Conservation (phyloP, 1,140 invertebrate genomes). For the Listronotus oregonensis region DNA sequence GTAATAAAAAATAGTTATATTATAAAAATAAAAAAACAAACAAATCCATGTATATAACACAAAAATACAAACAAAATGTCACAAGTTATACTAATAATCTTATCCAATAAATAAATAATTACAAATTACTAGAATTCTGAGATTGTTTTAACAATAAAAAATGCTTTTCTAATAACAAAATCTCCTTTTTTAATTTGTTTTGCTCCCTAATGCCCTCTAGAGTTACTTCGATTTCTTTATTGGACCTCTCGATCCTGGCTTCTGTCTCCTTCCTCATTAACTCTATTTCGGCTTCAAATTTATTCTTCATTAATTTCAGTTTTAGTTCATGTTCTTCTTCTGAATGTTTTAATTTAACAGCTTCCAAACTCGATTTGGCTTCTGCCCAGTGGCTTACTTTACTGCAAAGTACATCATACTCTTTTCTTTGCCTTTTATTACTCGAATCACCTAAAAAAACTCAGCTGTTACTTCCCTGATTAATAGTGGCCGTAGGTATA, state of each 20-base stretch:
- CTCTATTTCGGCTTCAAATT: conserved; percentile 5
- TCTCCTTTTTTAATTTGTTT: conserved; percentile 7
- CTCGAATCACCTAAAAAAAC: conserved; percentile 1
- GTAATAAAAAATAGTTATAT: too few species aligned
- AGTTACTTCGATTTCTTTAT: conserved; percentile 3
- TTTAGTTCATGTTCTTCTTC: conserved; percentile 2
- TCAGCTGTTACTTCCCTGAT: too few species aligned
- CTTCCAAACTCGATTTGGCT: conserved; percentile 6
- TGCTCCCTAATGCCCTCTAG: conserved; percentile 5
- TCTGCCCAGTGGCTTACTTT: conserved; percentile 10
- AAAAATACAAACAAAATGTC: too few species aligned
- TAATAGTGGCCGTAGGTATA: too few species aligned
- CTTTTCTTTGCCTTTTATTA: conserved; percentile 1
- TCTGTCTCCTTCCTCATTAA: conserved; percentile 6
- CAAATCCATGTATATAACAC: too few species aligned
- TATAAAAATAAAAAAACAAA: too few species aligned
- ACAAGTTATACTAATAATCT: too few species aligned
- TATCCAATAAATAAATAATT: too few species aligned
- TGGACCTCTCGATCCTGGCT: conserved; percentile 5
- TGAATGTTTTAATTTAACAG: background rate
- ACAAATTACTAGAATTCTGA: too few species aligned
- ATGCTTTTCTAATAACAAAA: too few species aligned
- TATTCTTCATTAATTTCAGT: conserved; percentile 1
- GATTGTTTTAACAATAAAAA: too few species aligned
- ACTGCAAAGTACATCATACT: conserved; percentile 7